A percentile compares a stretch with the other conserved stretches of the same genome.
Conservation (phyloP, 2,888 invertebrate species). For the Ophion slaviceki region DNA sequence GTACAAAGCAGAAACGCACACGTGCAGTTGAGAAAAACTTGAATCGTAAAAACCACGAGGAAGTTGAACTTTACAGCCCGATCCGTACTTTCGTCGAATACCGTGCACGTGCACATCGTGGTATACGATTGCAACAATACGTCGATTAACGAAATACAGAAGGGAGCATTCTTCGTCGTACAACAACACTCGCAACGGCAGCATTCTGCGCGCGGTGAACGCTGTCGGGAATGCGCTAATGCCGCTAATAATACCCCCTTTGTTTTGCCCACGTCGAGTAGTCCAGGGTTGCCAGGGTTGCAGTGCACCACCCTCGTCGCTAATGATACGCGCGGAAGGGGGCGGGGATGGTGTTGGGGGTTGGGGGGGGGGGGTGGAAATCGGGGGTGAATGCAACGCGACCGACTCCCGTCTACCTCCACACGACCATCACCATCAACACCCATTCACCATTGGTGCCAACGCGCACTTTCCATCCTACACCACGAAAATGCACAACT, state of each 20-base stretch:
- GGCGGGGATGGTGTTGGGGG: background rate
- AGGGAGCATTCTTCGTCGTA: conserved; percentile 73
- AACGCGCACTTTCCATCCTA: conserved; percentile 45
- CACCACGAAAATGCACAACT: conserved; percentile 53
- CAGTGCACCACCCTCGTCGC: conserved; percentile 37
- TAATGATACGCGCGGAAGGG: conserved; percentile 45
- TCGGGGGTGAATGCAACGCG: conserved; percentile 25
- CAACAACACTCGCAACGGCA: conserved; percentile 71
- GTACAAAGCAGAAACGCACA: background rate
- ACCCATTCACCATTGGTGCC: conserved; percentile 60
- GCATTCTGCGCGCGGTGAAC: conserved; percentile 67
- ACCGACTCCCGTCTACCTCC: background rate
- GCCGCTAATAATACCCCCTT: conserved; percentile 78
- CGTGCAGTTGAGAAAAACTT: background rate
- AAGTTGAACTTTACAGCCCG: background rate
- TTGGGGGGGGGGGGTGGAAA: background rate
- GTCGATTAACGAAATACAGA: conserved; percentile 77
- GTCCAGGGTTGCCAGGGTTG: conserved; percentile 44
- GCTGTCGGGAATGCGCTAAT: conserved; percentile 74
- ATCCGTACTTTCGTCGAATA: conserved; percentile 17
- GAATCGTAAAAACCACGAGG: background rate
- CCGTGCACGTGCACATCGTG: background rate
- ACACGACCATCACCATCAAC: conserved; percentile 37
- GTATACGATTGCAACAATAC: conserved; percentile 72
- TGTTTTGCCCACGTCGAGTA: conserved; percentile 68